phyloP scores from a whole-genome alignment of 37 sponge, comb jelly and placozoan species.

The Spongia lamella region DNA sequence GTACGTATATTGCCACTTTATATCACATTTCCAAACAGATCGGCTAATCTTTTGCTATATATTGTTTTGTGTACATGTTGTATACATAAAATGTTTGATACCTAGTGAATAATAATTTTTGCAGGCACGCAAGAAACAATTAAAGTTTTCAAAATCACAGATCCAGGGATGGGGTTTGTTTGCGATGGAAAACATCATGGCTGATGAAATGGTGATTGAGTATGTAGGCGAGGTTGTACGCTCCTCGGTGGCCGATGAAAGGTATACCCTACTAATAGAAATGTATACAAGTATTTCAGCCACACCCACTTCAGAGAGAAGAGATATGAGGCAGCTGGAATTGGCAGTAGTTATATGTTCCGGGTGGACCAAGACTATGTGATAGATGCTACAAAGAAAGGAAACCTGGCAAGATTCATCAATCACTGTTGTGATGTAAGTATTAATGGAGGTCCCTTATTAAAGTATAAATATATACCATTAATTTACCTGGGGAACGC shows the following conservation, averaged over 20 bases:
- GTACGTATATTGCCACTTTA: too few relatives aligned
- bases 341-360: constrained; percentile 98
- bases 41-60: too few relatives aligned
- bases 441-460: background rate
- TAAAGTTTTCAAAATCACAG: constrained; percentile 92
- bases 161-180: constrained; percentile 99
- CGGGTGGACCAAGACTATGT: constrained; percentile 90
- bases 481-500: too few relatives aligned
- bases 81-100: too few relatives aligned
- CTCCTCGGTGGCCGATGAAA: constrained; percentile 81
- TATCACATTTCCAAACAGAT: too few relatives aligned
- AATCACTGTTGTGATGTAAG: constrained; percentile 98
- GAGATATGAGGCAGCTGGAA: constrained; percentile 87
- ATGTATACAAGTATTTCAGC: too few relatives aligned
- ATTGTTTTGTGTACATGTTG: too few relatives aligned
- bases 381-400: constrained; percentile 94
- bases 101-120: too few relatives aligned
- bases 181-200: constrained; percentile 92
- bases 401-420: constrained; percentile 91
- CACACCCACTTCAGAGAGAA: too few relatives aligned
- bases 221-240: constrained; percentile 94
- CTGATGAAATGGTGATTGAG: constrained; percentile 99
- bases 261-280: too few relatives aligned
- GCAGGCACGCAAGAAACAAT: too few relatives aligned
- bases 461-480: too few relatives aligned